phyloP scores from a whole-genome alignment of 2,888 invertebrate species.

The Rhagium mordax region DNA sequence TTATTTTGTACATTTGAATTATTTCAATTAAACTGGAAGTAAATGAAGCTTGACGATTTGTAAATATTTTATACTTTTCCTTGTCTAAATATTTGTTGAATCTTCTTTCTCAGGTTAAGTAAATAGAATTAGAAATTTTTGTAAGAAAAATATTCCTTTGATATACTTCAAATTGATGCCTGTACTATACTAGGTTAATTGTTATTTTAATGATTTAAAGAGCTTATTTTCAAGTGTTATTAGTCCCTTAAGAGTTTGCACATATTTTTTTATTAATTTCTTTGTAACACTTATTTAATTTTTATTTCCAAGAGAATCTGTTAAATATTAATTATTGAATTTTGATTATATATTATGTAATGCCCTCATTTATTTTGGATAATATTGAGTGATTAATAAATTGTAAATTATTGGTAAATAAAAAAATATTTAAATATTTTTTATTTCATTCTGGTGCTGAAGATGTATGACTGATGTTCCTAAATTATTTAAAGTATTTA shows the following conservation, averaged over 20 bases:
- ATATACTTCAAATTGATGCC: neutral
- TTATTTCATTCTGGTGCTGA: neutral
- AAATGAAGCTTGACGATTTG: constrained; percentile 12
- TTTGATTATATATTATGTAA: neutral
- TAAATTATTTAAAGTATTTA: too few relatives aligned
- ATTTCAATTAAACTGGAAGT: constrained; percentile 7
- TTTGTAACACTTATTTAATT: neutral
- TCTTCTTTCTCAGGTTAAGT: constrained; percentile 1
- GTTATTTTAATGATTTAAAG: neutral
- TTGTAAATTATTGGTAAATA: constrained; percentile 22
- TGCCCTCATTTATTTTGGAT: constrained; percentile 11
- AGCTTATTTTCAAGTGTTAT: constrained; percentile 11
- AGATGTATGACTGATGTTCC: too few relatives aligned
- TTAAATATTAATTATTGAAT: constrained; percentile 8
- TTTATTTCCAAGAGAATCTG: constrained; percentile 9
- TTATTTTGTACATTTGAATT: constrained; percentile 15
- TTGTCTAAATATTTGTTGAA: constrained; percentile 2
- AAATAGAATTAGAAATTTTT: neutral
- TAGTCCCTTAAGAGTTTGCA: constrained; percentile 12
- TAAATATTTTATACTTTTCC: constrained; percentile 24
- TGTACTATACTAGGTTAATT: neutral
- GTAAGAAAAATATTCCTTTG: neutral
- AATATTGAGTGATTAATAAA: constrained; percentile 17
- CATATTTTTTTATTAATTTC: constrained; percentile 20
- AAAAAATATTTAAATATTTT: constrained; percentile 13